Conservation (phyloP, 92 coral and sea anemone genomes). For the Parazoanthus darwini region DNA sequence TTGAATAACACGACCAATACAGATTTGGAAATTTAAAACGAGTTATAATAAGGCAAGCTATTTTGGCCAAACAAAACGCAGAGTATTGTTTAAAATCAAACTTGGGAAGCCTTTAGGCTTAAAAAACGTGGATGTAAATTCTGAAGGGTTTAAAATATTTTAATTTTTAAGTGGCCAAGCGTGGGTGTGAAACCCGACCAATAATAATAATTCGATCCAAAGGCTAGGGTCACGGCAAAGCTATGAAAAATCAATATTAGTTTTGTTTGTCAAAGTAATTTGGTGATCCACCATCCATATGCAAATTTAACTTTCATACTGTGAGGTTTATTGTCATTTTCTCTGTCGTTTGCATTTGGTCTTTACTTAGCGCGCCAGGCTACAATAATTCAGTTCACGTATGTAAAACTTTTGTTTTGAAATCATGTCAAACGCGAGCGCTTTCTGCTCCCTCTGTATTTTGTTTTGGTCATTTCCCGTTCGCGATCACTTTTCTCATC, state of each 20-base stretch:
- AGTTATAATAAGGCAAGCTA: background rate
- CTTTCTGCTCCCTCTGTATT: background rate
- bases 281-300: slow-evolving; percentile 35
- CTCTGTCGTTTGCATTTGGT: background rate
- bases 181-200: slow-evolving; percentile 21
- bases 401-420: background rate
- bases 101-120: background rate
- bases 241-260: slow-evolving; percentile 32
- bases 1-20: background rate
- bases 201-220: slow-evolving; percentile 6
- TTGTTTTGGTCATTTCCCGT: slow-evolving; percentile 7
- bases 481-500: slow-evolving; percentile 28
- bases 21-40: background rate
- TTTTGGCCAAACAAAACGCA: no score
- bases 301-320: slow-evolving; percentile 20
- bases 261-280: slow-evolving; percentile 36
- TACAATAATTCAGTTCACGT: slow-evolving; percentile 17
- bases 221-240: slow-evolving; percentile 28
- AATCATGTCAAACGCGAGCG: slow-evolving; percentile 16
- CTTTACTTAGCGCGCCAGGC: background rate
- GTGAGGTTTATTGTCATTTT: background rate
- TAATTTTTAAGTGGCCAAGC: background rate
- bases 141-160: background rate
- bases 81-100: background rate
- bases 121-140: background rate